These are phyloP conservation scores for Drosophila sp. DNA, from an alignment of 1,140 invertebrate genomes.

Conservation along the genomic window DNA sequence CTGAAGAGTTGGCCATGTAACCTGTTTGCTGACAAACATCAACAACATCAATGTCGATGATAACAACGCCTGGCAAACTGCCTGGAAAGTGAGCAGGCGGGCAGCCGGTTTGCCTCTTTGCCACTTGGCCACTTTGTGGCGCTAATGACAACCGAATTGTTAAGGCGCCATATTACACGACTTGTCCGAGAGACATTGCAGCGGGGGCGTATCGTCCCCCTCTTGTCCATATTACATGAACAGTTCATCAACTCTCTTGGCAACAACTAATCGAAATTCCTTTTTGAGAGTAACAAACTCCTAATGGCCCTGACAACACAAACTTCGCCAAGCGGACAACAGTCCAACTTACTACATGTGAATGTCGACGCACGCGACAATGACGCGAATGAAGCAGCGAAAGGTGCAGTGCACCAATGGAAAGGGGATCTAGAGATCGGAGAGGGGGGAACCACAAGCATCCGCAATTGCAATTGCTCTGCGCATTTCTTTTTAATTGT, in stretches of 20 bases:
- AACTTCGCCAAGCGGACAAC: slow-evolving; percentile 15
- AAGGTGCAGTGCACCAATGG: slow-evolving; percentile 50
- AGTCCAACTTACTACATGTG: background rate
- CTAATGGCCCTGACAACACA: slow-evolving; percentile 36
- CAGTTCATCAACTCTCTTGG: slow-evolving; percentile 45
- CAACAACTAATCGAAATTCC: slow-evolving; percentile 62
- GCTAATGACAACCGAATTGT: slow-evolving; percentile 71
- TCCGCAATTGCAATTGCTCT: slow-evolving; percentile 69
- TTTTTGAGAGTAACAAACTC: slow-evolving; percentile 72
- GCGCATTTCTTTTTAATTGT: slow-evolving; percentile 76
- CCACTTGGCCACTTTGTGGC: slow-evolving; percentile 49
- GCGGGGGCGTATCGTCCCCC: slow-evolving; percentile 57
- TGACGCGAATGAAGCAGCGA: slow-evolving; percentile 45
- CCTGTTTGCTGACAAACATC: slow-evolving; percentile 65
- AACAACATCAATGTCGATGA: slow-evolving; percentile 25
- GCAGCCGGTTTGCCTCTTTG: slow-evolving; percentile 60
- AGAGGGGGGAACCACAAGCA: slow-evolving; percentile 50
- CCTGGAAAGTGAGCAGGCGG: slow-evolving; percentile 38
- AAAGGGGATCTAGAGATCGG: background rate
- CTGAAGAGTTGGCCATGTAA: slow-evolving; percentile 61
- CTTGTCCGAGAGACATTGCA: background rate
- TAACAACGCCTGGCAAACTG: slow-evolving; percentile 34
- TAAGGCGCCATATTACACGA: slow-evolving; percentile 44
- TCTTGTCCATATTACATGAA: background rate
- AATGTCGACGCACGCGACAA: slow-evolving; percentile 71